Evolutionary conservation across 2,797 vertebrate species (phyloP), one percentile per base, ranked within the genome.

Genomic region (Coregonus ussuriensis): DNA sequence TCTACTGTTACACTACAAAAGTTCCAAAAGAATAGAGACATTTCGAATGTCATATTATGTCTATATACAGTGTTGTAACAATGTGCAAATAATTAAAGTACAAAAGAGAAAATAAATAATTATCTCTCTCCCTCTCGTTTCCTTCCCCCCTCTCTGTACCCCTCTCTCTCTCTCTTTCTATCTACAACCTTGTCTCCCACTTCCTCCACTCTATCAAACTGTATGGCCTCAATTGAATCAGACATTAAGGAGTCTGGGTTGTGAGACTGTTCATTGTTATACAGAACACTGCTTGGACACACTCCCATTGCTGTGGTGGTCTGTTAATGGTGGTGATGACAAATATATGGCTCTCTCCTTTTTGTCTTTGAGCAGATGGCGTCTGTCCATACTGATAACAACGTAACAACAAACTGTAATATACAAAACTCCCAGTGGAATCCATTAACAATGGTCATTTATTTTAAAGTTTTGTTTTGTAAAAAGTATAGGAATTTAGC

Each of bases 211-310:
- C 29, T 31, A 31, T 66, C 25, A 31, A 15, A 13, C 63, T 63
- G 13, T 66, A 4, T 13, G 11, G 21, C 13, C 25, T 66, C 11
- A 56, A 56, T 56, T 6, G 7, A 72, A 75, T n/a, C 14, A 29
- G 14, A 29, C 25, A 53, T n/a, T 51, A 35, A n/a, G 56, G 72
- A 74, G 77, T 79, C 70, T 29, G 70, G 25, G 51, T 84, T 74
- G 66, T 65, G 68, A 65, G 77, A 74, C 67, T 29, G 69, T 63
- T 78, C 87, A 90, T 90, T 91, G 91, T 90, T 86, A 75, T n/a
- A 63, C 31, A 75, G 56, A 79, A 35, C 74, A 66, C 54, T 41
- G 74, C 83, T 77, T 81, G 1, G 33, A 35, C 65, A 67, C 29
- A 15, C 83, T 74, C 78, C 78, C 75, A 72, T 9, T 47, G 47